Evolutionary conservation across 2,888 invertebrate genomes (phyloP), one percentile per base, ranked within the genome.

Genomic region (Acanthopleura granulata): DNA sequence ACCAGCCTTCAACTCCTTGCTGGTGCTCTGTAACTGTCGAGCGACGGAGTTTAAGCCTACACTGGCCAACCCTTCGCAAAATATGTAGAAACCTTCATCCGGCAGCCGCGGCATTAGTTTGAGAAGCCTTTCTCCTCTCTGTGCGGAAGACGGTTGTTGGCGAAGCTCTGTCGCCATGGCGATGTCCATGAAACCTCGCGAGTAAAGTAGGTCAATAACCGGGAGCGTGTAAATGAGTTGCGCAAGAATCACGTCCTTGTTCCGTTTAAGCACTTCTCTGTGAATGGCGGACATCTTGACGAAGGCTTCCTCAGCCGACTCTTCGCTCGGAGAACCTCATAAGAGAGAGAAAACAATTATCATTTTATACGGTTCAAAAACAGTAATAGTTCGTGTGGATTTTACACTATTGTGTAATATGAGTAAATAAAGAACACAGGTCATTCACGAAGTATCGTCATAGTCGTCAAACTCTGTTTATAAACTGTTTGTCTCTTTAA

Each of bases 211-310:
- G 66, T 66, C 66, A 27, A 66, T 66, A 27, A 66, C 66, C 25
- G 66, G 66, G 25, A 66, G 66, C 6, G 66, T 66, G 66, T 66
- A 66, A 25, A 66, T 25, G 66, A 66, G 66, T 66, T 66, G 66
- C 25, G 3, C 66, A 25, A 66, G 22, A 25, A 66, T 66, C 22
- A 66, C 66, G 66, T 66, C 66, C 18, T 25, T 18, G 25, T 66
- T 22, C 25, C 29, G 15, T 27, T 27, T 66, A 3, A 66, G 66
- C 66, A 27, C 66, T 14, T 66, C 66, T 6, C 22, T 27, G 25
- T 66, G 66, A 66, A 66, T 27, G 25, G 66, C 66, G 6, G 66
- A 66, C 66, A 66, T 66, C 66, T 27, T 22, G 66, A 66, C 29
- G 25, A 66, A 66, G 25, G 66, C 66, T 3, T 66, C 66, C 6